Base-by-base conservation (phyloP, 92 coral and sea anemone genomes). In the Epizoanthus stellaris region DNA sequence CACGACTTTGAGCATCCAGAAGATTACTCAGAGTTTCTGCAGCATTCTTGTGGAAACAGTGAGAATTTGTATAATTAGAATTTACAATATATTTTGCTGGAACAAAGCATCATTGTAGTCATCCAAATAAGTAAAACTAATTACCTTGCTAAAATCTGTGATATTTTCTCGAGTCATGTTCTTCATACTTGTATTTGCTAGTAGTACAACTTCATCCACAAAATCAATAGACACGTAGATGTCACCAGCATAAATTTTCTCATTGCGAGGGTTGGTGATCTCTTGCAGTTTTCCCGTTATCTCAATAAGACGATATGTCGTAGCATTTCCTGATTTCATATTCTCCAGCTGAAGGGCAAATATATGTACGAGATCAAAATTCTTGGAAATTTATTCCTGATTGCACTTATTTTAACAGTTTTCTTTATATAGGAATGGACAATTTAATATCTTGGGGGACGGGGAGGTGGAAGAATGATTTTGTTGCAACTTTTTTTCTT, bases 171-270 rank as follows among this genome's bases (percentile, higher is more conserved):
- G 85, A 21, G 98, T 87, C 70, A 88, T 49, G 76, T 94, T 94
- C 52, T 74, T 63, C 70, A 70, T 19, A 40, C 91, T 84, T 1
- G 73, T 53, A 65, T 82, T 92, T 10, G 92, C 75, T 20, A 73
- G 71, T 36, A 67, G 87, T 34, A 85, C 87, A 39, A 92, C 63
- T 56, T 56, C 71, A 70, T 86, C 73, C 64, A 94, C 70, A 65
- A 92, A 72, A 64, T 59, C 84, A 8, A 94, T 85, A 14, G 98
- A 60, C 3, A 85, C 76, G 59, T 67, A 53, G 25, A 94, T 90
- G 45, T 94, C 98, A 64, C 98, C 98, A 64, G 95, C 90, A 70
- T 94, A 94, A 58, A 94, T 89, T 86, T 94, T 94, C 73, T 94
- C 98, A 15, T 84, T 71, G 59, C 63, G 67, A 20, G 98, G 98